A percentile compares a stretch with the other conserved stretches of the same genome.
Conservation (phyloP, 2,888 invertebrate species). For the Sipha maydis region DNA sequence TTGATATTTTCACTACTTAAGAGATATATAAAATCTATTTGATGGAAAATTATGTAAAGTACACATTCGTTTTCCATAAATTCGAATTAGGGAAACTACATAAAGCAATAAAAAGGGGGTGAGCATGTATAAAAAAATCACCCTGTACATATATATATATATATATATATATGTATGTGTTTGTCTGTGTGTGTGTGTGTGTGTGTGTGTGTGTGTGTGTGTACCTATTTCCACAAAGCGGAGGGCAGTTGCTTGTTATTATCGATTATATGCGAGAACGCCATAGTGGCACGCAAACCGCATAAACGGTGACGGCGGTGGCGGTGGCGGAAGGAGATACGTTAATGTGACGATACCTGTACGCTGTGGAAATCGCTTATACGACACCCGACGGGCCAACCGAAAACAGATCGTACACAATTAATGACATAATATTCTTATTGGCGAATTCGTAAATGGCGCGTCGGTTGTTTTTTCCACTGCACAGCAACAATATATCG, state of each 20-base stretch:
- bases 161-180: too few relatives aligned
- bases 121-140: neutral
- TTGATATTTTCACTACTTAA: too few relatives aligned
- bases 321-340: neutral
- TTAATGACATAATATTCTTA: too few relatives aligned
- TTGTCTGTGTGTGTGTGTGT: neutral
- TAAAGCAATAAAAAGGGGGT: too few relatives aligned
- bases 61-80: too few relatives aligned
- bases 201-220: neutral
- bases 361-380: neutral
- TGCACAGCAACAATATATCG: too few relatives aligned
- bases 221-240: neutral
- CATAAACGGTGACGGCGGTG: neutral
- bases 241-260: conserved; percentile 7
- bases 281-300: conserved; percentile 36
- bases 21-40: too few relatives aligned
- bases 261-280: conserved; percentile 34
- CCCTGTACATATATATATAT: neutral
- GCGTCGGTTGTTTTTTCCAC: too few relatives aligned
- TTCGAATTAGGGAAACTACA: too few relatives aligned
- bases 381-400: neutral
- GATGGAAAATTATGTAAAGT: too few relatives aligned
- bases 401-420: too few relatives aligned
- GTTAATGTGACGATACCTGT: neutral
- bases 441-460: too few relatives aligned